phyloP scores from a whole-genome alignment of 2,797 vertebrate genomes.

The Chelon labrosus region DNA sequence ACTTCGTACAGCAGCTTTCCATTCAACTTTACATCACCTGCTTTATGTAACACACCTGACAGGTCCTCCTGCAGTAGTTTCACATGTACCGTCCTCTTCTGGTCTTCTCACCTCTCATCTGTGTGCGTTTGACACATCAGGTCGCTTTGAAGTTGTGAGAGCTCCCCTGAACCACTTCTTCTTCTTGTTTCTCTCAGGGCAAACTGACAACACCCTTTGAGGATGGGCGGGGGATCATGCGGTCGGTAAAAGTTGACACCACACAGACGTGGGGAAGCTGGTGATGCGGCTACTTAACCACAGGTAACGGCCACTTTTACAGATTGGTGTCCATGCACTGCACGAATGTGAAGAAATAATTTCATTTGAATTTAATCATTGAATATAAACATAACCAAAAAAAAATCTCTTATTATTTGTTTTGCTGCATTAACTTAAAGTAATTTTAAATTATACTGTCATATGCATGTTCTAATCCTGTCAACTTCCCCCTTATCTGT shows the following conservation, averaged over 20 bases:
- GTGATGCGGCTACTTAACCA: slow-evolving; percentile 56
- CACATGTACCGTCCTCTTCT: slow-evolving; percentile 16
- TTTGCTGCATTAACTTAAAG: too few relatives aligned
- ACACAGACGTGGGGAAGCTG: slow-evolving; percentile 44
- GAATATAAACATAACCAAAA: background rate
- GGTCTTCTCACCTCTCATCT: slow-evolving; percentile 29
- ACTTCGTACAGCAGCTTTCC: slow-evolving; percentile 11
- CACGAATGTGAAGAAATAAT: background rate
- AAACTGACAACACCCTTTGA: slow-evolving; percentile 34
- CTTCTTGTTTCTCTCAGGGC: slow-evolving; percentile 62
- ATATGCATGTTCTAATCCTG: too few relatives aligned
- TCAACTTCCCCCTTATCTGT: too few relatives aligned
- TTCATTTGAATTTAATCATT: background rate
- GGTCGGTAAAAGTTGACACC: slow-evolving; percentile 34
- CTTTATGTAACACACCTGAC: slow-evolving; percentile 40
- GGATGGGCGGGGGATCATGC: slow-evolving; percentile 47
- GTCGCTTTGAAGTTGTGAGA: slow-evolving; percentile 63
- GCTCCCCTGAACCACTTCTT: slow-evolving; percentile 34
- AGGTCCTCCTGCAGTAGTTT: slow-evolving; percentile 37
- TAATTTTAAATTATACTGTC: background rate
- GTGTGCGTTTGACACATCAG: slow-evolving; percentile 39
- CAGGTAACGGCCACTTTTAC: slow-evolving; percentile 52
- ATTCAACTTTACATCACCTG: slow-evolving; percentile 41
- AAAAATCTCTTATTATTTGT: background rate
- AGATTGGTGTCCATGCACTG: background rate